phyloP scores from a whole-genome alignment of 53 echinoderm and acorn worm species.

The Glandiceps talaboti region DNA sequence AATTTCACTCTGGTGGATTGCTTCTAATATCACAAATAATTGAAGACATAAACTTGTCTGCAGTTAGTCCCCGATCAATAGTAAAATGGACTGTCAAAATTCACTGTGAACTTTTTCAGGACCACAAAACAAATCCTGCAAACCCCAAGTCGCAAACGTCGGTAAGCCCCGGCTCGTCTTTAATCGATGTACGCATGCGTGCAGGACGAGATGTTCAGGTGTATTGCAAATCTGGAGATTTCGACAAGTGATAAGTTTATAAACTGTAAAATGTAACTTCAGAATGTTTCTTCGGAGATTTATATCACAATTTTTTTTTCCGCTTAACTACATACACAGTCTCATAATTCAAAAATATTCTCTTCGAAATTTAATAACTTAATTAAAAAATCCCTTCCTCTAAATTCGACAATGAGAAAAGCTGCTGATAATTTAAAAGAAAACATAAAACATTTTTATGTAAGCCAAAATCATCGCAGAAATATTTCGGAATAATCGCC shows the following conservation, averaged over 20 bases:
- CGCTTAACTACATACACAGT: no score
- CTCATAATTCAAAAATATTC: no score
- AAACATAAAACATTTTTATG: no score
- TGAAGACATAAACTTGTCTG: neutral
- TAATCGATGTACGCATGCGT: neutral
- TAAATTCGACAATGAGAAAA: no score
- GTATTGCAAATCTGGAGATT: neutral
- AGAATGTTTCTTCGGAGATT: no score
- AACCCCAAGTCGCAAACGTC: neutral
- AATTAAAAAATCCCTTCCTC: no score
- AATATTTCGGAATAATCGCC: no score
- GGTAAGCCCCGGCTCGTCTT: constrained; percentile 1
- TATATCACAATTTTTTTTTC: no score
- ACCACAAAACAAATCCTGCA: neutral
- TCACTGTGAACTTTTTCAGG: neutral
- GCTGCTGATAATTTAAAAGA: no score
- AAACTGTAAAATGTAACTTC: neutral
- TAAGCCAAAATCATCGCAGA: no score
- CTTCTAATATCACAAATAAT: neutral
- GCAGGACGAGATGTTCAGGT: neutral
- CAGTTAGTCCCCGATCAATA: neutral
- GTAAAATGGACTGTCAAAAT: neutral
- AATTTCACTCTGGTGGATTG: neutral
- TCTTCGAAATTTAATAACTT: no score
- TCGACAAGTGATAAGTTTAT: neutral